phyloP scores from a whole-genome alignment of 2,113 vertebrate genomes.

The Myotis lucifugus region DNA sequence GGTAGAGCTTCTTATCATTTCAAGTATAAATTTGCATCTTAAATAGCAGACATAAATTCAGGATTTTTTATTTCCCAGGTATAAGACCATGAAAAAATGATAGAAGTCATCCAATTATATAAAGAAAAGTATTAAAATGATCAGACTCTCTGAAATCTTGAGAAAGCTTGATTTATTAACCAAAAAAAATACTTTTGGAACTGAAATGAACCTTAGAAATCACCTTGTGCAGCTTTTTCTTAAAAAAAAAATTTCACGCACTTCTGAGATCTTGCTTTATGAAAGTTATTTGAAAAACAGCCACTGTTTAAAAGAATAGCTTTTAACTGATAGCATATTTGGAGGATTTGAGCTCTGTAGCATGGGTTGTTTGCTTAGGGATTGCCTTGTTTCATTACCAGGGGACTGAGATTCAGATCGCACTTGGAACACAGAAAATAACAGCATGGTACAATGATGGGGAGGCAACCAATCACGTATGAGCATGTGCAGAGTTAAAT shows the following conservation, averaged over 20 bases:
- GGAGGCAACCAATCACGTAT: background rate
- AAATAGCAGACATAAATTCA: slow-evolving; percentile 21
- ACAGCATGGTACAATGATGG: background rate
- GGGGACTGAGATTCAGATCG: background rate
- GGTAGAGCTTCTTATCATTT: slow-evolving; percentile 12
- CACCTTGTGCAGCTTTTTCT: background rate
- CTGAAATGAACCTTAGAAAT: background rate
- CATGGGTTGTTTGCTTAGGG: background rate
- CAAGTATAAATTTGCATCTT: slow-evolving; percentile 29
- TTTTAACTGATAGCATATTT: background rate
- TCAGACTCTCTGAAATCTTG: background rate
- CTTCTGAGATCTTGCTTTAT: background rate
- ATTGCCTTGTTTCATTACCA: background rate
- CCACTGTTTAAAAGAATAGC: background rate
- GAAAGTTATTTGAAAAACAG: background rate
- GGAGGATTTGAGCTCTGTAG: background rate
- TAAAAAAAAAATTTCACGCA: background rate
- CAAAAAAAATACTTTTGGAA: background rate
- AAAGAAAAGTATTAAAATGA: slow-evolving; percentile 15
- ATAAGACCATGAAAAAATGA: background rate
- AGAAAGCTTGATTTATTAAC: slow-evolving; percentile 6
- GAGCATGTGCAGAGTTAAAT: background rate
- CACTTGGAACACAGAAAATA: background rate
- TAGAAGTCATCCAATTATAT: background rate
- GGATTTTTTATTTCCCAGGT: slow-evolving; percentile 1